These are phyloP conservation scores for Pseudochirops cupreus DNA, from an alignment of 2,797 vertebrate species.

Conservation along the genomic window DNA sequence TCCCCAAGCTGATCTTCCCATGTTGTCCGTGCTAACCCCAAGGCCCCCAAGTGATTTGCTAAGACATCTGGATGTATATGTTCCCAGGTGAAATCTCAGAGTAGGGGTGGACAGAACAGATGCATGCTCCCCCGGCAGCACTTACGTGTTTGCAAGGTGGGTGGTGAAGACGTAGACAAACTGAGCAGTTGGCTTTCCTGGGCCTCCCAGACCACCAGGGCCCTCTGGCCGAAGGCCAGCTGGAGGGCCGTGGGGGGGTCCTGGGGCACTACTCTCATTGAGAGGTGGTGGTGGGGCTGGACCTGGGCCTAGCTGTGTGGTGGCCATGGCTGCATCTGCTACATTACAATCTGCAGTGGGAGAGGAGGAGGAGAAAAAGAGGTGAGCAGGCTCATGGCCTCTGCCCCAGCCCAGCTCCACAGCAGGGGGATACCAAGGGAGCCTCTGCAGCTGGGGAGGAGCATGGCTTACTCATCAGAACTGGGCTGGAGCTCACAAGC, in stretches of 20 bases:
- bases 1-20: neutral
- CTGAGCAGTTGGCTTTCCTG: conserved; percentile 90
- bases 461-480: neutral
- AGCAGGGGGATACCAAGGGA: neutral
- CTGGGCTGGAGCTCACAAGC: neutral
- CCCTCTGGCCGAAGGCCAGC: conserved; percentile 82
- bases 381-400: neutral
- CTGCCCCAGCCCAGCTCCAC: rapidly evolving
- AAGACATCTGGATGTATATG: no score
- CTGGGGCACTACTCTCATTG: conserved; percentile 87
- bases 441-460: neutral
- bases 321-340: conserved; percentile 91
- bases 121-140: neutral
- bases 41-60: neutral
- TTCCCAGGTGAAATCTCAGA: neutral
- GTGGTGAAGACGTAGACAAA: conserved; percentile 98
- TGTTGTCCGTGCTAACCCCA: no score
- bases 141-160: conserved; percentile 97
- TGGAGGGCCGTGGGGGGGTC: conserved; percentile 86
- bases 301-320: conserved; percentile 90
- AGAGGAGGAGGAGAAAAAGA: neutral
- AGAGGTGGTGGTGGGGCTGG: conserved; percentile 88
- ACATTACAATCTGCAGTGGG: conserved; percentile 85
- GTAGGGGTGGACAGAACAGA: neutral
- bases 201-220: conserved; percentile 68